Evolutionary conservation across 2,113 vertebrate genomes (phyloP).

Genomic region (Anthoscopus minutus): DNA sequence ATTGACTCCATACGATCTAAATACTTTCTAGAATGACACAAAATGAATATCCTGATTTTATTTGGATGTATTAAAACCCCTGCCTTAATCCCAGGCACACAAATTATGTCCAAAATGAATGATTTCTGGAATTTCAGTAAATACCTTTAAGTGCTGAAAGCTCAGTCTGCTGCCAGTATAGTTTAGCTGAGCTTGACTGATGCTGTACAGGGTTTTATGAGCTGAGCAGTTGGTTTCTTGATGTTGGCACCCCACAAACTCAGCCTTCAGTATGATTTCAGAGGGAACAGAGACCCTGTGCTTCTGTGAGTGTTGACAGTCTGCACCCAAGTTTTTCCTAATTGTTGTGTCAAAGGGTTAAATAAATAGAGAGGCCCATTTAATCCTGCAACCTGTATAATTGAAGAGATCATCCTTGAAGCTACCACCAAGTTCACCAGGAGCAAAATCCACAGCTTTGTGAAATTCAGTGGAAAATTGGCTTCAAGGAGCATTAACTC

Average conservation of each 20-base stretch:
- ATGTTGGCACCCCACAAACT: neutral
- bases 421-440: neutral
- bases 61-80: neutral
- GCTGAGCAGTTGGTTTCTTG: neutral
- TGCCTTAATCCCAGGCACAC: neutral
- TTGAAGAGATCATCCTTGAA: neutral
- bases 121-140: neutral
- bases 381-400: neutral
- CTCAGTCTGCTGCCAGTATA: neutral
- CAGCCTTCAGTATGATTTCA: neutral
- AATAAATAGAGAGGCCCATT: neutral
- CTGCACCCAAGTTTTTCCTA: accelerated
- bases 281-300: neutral
- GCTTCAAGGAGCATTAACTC: constrained; percentile 46
- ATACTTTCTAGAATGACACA: neutral
- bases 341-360: neutral
- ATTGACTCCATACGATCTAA: neutral
- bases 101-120: neutral
- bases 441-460: constrained; percentile 22
- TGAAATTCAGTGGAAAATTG: constrained; percentile 58
- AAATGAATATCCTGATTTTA: neutral
- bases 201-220: neutral
- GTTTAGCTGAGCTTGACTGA: neutral
- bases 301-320: neutral
- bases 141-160: neutral